Evolutionary conservation across 2,113 vertebrate genomes (phyloP).

Genomic region (Thomomys bottae): DNA sequence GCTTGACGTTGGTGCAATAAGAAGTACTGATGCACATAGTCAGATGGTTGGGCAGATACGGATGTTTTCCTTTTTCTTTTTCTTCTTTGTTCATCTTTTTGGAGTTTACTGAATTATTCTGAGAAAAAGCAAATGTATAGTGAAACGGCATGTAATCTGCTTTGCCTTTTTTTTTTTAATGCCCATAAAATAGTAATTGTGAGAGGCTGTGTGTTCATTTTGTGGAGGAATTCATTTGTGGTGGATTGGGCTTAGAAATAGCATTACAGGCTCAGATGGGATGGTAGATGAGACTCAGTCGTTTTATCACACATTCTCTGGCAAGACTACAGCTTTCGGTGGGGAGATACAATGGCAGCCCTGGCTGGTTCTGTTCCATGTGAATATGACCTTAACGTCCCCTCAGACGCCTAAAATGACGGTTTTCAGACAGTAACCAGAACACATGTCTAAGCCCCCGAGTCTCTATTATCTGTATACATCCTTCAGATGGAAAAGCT

Average conservation of each 20-base stretch:
- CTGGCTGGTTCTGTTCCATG: too few relatives aligned
- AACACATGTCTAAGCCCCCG: constrained; percentile 17
- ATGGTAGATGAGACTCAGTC: constrained; percentile 62
- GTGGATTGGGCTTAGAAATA: constrained; percentile 62
- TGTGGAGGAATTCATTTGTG: constrained; percentile 48
- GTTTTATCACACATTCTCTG: constrained; percentile 68
- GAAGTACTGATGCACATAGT: background rate
- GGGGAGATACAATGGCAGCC: too few relatives aligned
- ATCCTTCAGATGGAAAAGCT: constrained; percentile 10
- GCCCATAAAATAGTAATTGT: constrained; percentile 40
- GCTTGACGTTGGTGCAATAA: constrained; percentile 19
- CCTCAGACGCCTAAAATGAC: constrained; percentile 38
- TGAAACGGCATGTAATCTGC: constrained; percentile 61
- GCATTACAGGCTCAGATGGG: constrained; percentile 30
- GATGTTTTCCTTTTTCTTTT: background rate
- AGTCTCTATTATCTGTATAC: background rate
- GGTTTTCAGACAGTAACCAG: constrained; percentile 53
- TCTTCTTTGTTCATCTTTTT: background rate
- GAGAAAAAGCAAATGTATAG: too few relatives aligned
- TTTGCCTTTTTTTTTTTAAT: constrained; percentile 34
- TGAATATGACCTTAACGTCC: constrained; percentile 39
- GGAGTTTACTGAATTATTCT: constrained; percentile 36
- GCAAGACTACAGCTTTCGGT: too few relatives aligned
- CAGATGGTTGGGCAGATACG: background rate
- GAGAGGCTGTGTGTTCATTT: constrained; percentile 65